Evolutionary conservation across 2,797 vertebrate genomes (phyloP).

Genomic region (Chaetodon trifasciatus): DNA sequence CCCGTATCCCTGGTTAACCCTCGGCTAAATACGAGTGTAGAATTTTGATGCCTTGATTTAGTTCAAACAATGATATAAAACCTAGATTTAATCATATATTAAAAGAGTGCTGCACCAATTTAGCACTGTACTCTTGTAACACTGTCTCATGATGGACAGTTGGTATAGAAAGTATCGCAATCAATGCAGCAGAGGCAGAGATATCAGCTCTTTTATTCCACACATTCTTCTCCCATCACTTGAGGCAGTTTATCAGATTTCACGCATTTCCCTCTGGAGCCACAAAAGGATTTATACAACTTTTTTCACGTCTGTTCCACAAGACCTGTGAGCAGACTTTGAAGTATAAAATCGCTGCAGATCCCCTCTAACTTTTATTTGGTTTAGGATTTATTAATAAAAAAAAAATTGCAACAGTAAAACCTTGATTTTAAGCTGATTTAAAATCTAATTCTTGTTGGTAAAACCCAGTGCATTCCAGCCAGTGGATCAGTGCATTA

Average conservation of each 20-base stretch:
- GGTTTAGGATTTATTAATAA: neutral
- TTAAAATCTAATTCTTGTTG: neutral
- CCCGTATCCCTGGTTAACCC: neutral
- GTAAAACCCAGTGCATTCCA: slow-evolving; percentile 6
- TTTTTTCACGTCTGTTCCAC: neutral
- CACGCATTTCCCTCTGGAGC: neutral
- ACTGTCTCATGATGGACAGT: neutral
- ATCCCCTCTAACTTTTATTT: neutral
- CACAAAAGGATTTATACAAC: neutral
- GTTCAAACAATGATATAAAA: neutral
- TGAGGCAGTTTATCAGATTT: slow-evolving; percentile 8
- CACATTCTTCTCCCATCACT: neutral
- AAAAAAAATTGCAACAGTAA: neutral
- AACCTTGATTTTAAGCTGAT: neutral
- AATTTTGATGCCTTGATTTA: neutral
- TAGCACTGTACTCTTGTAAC: neutral
- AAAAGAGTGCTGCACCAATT: neutral
- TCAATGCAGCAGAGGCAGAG: neutral
- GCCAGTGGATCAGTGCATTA: neutral
- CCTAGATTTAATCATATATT: neutral
- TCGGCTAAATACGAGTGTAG: neutral
- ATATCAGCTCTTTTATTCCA: neutral
- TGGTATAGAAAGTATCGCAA: neutral
- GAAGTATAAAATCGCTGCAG: neutral
- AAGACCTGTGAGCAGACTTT: neutral